phyloP scores from a whole-genome alignment of 2,888 invertebrate genomes.

The Adineta ricciae region DNA sequence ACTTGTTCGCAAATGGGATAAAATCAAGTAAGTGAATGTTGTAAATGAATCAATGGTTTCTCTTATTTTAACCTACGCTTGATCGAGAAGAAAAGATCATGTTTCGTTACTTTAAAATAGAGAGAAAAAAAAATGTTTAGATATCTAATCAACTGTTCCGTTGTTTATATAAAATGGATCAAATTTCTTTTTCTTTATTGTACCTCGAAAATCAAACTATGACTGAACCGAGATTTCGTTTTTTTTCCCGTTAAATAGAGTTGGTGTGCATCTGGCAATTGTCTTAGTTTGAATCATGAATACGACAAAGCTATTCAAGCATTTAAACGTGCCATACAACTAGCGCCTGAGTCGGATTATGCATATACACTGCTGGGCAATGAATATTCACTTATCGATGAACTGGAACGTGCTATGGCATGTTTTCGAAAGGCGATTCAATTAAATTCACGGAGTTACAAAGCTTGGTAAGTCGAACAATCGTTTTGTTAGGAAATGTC shows the following conservation, averaged over 20 bases:
- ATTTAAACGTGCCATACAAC: slow-evolving; percentile 81
- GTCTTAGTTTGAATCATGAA: slow-evolving; percentile 90
- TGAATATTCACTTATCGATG: slow-evolving; percentile 89
- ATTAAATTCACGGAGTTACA: slow-evolving; percentile 84
- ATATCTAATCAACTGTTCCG: background rate
- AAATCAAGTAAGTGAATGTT: background rate
- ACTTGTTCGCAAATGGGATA: background rate
- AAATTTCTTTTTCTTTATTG: background rate
- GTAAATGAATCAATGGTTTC: background rate
- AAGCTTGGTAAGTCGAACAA: slow-evolving; percentile 72
- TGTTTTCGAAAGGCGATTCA: slow-evolving; percentile 84
- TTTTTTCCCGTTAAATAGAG: slow-evolving; percentile 56
- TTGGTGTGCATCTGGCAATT: slow-evolving; percentile 92
- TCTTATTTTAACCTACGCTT: background rate
- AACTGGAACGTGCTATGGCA: slow-evolving; percentile 85
- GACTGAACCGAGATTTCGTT: background rate
- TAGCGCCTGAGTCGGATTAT: slow-evolving; percentile 82
- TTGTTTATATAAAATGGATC: background rate
- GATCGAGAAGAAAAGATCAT: background rate
- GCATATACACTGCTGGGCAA: slow-evolving; percentile 91
- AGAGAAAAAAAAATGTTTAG: background rate
- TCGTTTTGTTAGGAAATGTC: too few relatives aligned
- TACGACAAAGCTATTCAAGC: slow-evolving; percentile 94
- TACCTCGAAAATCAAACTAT: background rate
- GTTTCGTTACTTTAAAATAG: background rate